Conservation (phyloP, 1,140 invertebrate species). For the Brachionus calyciflorus region DNA sequence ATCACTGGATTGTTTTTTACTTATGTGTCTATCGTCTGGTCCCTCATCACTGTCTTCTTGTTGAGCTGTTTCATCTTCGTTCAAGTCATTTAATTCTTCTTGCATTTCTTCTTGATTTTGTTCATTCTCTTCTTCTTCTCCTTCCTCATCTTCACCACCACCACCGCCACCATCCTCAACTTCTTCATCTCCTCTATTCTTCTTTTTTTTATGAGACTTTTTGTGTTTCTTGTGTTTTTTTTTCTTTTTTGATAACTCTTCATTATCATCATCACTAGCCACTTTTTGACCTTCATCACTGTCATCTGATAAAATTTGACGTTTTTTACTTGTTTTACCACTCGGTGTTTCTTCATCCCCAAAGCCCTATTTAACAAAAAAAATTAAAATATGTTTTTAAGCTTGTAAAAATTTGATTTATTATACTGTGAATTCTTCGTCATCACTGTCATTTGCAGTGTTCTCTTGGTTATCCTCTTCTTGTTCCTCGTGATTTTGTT, state of each 20-base stretch:
- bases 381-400: neutral
- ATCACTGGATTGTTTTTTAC: neutral
- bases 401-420: neutral
- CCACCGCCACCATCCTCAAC: neutral
- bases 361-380: neutral
- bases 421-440: neutral
- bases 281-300: neutral
- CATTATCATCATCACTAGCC: neutral
- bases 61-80: neutral
- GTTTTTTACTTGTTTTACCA: neutral
- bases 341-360: neutral
- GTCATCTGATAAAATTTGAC: constrained; percentile 38
- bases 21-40: neutral
- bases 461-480: neutral
- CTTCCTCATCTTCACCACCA: neutral
- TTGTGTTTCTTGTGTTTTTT: constrained; percentile 28
- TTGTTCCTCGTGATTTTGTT: constrained; percentile 11
- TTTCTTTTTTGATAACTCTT: neutral
- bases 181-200: neutral
- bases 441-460: neutral
- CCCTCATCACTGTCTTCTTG: constrained; percentile 10
- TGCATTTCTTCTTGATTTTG: neutral
- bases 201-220: constrained; percentile 11
- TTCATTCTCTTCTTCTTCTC: neutral
- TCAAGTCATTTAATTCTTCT: neutral